phyloP scores from a whole-genome alignment of 2,113 vertebrate genomes.

The Platichthys stellatus region DNA sequence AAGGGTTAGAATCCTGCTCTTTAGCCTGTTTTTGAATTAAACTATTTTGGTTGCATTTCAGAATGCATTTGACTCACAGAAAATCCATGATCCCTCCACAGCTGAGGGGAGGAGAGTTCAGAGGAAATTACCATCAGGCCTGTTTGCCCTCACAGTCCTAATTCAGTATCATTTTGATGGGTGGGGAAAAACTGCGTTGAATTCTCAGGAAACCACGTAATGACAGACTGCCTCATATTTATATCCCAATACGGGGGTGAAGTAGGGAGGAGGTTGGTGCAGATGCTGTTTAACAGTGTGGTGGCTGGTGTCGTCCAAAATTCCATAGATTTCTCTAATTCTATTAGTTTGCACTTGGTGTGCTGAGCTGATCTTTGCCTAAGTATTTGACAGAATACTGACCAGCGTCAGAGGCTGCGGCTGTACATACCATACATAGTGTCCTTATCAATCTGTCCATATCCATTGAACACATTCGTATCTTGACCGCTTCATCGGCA shows the following conservation, averaged over 20 bases:
- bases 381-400: slow-evolving; percentile 1
- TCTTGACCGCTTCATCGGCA: neutral
- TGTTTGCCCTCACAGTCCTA: slow-evolving; percentile 46
- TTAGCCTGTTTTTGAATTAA: slow-evolving; percentile 28
- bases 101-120: slow-evolving; percentile 31
- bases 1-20: neutral
- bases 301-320: slow-evolving; percentile 38
- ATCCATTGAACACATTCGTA: neutral
- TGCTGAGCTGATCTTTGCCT: slow-evolving; percentile 4
- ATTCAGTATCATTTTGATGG: slow-evolving; percentile 61
- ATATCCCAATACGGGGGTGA: slow-evolving; percentile 57
- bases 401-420: slow-evolving; percentile 13
- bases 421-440: neutral
- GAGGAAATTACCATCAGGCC: slow-evolving; percentile 52
- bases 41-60: slow-evolving; percentile 31
- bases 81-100: slow-evolving; percentile 32
- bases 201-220: slow-evolving; percentile 75
- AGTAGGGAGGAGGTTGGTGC: slow-evolving; percentile 45
- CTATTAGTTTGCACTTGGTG: slow-evolving; percentile 27
- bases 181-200: slow-evolving; percentile 53
- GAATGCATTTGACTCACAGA: slow-evolving; percentile 17
- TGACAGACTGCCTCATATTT: slow-evolving; percentile 62
- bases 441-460: neutral
- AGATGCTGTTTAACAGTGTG: slow-evolving; percentile 51
- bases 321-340: slow-evolving; percentile 43